Conservation (phyloP, 1,140 invertebrate species). For the Meloidogyne chitwoodi region DNA sequence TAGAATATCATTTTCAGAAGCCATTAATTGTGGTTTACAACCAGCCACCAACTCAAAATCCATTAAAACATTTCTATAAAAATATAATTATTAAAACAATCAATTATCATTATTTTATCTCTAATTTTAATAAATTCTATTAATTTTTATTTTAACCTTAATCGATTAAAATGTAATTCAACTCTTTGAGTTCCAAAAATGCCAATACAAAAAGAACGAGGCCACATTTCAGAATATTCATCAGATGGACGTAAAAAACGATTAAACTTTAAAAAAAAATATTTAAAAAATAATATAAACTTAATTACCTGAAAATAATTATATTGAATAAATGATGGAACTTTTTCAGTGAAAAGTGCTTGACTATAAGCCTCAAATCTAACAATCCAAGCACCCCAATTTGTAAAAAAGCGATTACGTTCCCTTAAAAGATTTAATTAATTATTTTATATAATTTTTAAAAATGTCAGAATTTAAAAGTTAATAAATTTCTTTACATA, state of each 20-base stretch:
- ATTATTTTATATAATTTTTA: too few species aligned
- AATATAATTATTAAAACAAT: too few species aligned
- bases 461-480: too few species aligned
- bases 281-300: neutral
- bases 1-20: slow-evolving; percentile 72
- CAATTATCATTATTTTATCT: too few species aligned
- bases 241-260: slow-evolving; percentile 46
- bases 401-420: slow-evolving; percentile 74
- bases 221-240: slow-evolving; percentile 61
- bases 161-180: slow-evolving; percentile 80
- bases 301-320: slow-evolving; percentile 49
- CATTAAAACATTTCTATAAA: slow-evolving; percentile 61
- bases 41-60: slow-evolving; percentile 90
- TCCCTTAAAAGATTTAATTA: slow-evolving; percentile 50
- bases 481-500: slow-evolving; percentile 57
- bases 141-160: slow-evolving; percentile 71
- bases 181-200: slow-evolving; percentile 91
- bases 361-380: slow-evolving; percentile 48
- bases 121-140: too few species aligned
- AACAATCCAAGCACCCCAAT: slow-evolving; percentile 64
- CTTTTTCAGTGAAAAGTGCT: slow-evolving; percentile 25
- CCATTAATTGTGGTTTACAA: slow-evolving; percentile 63
- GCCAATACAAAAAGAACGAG: slow-evolving; percentile 78
- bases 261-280: slow-evolving; percentile 41
- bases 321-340: slow-evolving; percentile 56